Conservation (phyloP, 2,797 vertebrate species). For the Enoplosus armatus region DNA sequence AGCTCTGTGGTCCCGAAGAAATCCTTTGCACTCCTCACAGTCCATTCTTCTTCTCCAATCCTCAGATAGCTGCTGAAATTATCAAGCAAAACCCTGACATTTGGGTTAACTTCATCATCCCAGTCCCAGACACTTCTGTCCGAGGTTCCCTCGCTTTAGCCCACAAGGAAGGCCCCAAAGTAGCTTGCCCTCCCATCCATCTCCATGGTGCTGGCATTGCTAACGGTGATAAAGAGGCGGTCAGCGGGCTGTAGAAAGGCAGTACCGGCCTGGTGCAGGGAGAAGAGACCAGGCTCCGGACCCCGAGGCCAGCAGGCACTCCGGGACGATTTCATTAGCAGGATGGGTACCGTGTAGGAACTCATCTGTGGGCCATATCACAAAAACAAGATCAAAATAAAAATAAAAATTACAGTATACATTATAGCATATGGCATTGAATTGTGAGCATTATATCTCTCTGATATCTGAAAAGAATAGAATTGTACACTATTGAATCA, state of each 20-base stretch:
- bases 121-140: background rate
- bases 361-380: conserved; percentile 76
- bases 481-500: too few species aligned
- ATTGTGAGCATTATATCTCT: background rate
- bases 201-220: conserved; percentile 89
- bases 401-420: background rate
- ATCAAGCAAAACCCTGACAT: conserved; percentile 26
- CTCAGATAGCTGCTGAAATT: conserved; percentile 24
- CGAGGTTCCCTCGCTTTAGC: conserved; percentile 75
- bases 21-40: conserved; percentile 1
- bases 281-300: conserved; percentile 92
- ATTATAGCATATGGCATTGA: background rate
- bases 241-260: conserved; percentile 92
- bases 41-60: conserved; percentile 11
- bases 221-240: conserved; percentile 93
- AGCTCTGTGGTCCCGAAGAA: conserved; percentile 2
- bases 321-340: conserved; percentile 96
- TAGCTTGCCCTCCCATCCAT: conserved; percentile 95
- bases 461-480: background rate
- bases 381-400: background rate
- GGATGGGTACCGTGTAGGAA: conserved; percentile 91
- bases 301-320: conserved; percentile 95
- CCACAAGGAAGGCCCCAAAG: conserved; percentile 94
- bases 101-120: conserved; percentile 35
- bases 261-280: conserved; percentile 94